Evolutionary conservation across 2,113 vertebrate genomes (phyloP).

Genomic region (Origma solitaria): DNA sequence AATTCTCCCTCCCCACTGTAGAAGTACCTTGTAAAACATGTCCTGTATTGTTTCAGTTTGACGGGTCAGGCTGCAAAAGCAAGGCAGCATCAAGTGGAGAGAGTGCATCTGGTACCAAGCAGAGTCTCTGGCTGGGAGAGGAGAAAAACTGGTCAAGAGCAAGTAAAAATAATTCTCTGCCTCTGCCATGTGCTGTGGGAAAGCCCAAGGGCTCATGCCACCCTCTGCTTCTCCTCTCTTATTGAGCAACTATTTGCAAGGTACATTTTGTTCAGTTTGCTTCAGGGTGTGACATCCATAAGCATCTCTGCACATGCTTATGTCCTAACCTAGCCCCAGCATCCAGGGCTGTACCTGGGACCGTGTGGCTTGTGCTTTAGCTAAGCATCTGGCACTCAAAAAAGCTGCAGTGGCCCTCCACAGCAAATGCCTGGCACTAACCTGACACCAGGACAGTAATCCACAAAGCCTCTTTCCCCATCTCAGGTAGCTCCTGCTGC

Average conservation of each 20-base stretch:
- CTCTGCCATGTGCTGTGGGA: not conserved
- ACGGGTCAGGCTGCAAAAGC: not conserved
- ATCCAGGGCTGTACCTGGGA: not conserved
- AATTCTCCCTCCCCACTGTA: slow-evolving; percentile 14
- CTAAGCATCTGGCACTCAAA: not conserved
- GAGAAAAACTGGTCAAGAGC: not conserved
- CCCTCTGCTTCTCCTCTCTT: not conserved
- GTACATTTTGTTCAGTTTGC: not conserved
- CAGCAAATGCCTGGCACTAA: not conserved
- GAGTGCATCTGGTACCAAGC: not conserved
- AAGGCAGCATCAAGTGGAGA: not conserved
- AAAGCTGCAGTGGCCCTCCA: not conserved
- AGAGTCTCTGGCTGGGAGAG: not conserved
- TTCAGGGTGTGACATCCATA: not conserved
- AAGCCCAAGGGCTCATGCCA: not conserved
- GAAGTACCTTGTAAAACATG: slow-evolving; percentile 46
- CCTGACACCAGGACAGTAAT: not conserved
- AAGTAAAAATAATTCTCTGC: not conserved
- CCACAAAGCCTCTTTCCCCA: not conserved
- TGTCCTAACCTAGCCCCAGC: not conserved
- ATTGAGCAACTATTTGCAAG: not conserved
- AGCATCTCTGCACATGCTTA: not conserved
- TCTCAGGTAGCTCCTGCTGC: not conserved
- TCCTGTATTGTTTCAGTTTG: slow-evolving; percentile 28
- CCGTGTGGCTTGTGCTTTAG: not conserved